Percentiles rank a stretch among this genome's conserved stretches.
phyloP scores from a whole-genome alignment of 2,113 vertebrate genomes.

The Gavia stellata region DNA sequence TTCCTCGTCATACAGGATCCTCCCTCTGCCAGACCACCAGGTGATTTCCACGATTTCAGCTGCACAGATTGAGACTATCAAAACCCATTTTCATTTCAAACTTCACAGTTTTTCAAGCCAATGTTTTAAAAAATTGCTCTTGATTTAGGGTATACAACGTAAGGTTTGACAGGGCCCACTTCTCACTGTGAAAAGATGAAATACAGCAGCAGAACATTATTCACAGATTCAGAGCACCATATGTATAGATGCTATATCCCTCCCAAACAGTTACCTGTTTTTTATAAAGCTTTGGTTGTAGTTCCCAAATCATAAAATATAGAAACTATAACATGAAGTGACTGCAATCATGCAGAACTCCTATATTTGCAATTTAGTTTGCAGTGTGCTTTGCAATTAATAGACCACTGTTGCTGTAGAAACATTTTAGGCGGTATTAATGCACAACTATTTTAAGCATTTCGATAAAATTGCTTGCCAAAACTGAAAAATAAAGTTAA shows the following conservation, averaged over 20 bases:
- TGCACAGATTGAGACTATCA: background rate
- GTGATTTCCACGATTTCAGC: background rate
- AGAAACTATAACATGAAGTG: background rate
- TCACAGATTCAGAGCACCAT: background rate
- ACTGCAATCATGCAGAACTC: background rate
- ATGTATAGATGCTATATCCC: background rate
- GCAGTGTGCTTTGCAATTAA: background rate
- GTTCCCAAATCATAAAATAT: background rate
- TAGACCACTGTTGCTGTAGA: background rate
- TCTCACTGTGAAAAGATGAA: background rate
- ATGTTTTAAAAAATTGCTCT: background rate
- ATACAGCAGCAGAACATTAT: background rate
- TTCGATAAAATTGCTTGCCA: background rate
- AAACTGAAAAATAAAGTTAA: background rate
- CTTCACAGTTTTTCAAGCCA: background rate
- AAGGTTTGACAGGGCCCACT: background rate
- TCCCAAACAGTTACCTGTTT: background rate
- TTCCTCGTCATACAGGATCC: rapidly evolving
- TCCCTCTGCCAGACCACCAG: background rate
- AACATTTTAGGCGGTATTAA: background rate
- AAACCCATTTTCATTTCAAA: background rate
- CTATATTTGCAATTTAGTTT: background rate
- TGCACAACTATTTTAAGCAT: background rate
- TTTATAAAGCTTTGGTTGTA: background rate
- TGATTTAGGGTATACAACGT: background rate